These are phyloP conservation scores for Criorhina ranunculi DNA, from an alignment of 2,888 invertebrate species.

Conservation along the genomic window DNA sequence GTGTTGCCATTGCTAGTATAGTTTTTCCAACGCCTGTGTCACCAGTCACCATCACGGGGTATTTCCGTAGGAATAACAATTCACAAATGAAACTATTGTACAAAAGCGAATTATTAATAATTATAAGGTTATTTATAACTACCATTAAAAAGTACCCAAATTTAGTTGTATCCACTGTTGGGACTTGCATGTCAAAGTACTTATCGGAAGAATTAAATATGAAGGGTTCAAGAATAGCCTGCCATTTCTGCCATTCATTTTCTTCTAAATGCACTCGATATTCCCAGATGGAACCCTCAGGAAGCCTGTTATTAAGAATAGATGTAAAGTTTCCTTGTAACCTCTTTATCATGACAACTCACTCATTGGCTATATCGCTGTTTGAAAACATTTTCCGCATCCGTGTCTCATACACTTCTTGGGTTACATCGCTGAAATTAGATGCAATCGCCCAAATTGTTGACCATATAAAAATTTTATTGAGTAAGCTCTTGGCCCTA, in stretches of 20 bases:
- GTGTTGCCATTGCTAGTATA: constrained; percentile 90
- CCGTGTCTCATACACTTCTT: constrained; percentile 89
- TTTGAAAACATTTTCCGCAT: constrained; percentile 87
- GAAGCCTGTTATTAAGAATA: constrained; percentile 86
- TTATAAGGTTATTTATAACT: not conserved
- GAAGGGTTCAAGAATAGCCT: constrained; percentile 91
- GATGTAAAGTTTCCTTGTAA: not conserved
- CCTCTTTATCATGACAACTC: not conserved
- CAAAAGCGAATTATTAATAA: not conserved
- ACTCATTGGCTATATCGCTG: constrained; percentile 55
- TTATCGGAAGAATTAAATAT: constrained; percentile 88
- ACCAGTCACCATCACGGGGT: constrained; percentile 95
- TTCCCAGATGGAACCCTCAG: constrained; percentile 90
- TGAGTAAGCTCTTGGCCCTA: constrained; percentile 88
- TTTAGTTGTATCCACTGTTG: constrained; percentile 95
- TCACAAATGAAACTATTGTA: constrained; percentile 85
- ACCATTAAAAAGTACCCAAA: constrained; percentile 87
- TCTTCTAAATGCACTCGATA: constrained; percentile 90
- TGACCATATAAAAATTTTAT: constrained; percentile 92
- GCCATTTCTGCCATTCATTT: constrained; percentile 91
- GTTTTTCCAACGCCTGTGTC: constrained; percentile 96
- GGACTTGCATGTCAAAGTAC: constrained; percentile 95
- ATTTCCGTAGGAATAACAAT: constrained; percentile 89
- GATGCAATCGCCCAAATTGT: constrained; percentile 95
- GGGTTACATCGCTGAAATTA: constrained; percentile 89